Base-by-base conservation (phyloP, 2,797 vertebrate species). In the Chrysocyon brachyurus region DNA sequence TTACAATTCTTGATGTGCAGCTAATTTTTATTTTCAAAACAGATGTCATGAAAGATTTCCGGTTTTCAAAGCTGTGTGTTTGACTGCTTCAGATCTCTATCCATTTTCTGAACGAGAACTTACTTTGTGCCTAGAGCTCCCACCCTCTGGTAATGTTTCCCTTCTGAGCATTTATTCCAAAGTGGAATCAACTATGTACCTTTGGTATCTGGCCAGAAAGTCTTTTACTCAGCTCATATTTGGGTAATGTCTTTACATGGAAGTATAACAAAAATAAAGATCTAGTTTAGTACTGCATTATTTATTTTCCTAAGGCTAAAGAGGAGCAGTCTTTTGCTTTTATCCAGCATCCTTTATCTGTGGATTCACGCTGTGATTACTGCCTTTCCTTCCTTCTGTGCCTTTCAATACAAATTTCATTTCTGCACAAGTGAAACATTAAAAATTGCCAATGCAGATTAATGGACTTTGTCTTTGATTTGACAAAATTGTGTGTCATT, bases 381-480 rank as follows among this genome's bases (percentile, higher is more conserved):
- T 97, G 96, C 97, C 97, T 97, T 97, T 95, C 90, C 94, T 97
- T 96, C 94, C 94, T 96, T 92, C 96, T 95, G 97, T 98, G 98
- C 98, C 98, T 98, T 98, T 97, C 84, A 96, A 94, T 92, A 86
- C 73, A 91, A 63, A 94, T 88, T 98, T 97, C 78, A 95, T 85
- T 96, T 97, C 94, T 95, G 94, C 95, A 97, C 96, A 97, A 95
- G 66, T 95, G 86, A 98, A 94, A 94, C 87, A 98, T 98, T 97
- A 98, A 98, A 98, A 96, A 77, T 96, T 63, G 94, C 89, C 96
- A 89, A 82, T 78, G 90, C 54, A 94, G 54, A 87, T 93, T 77
- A 57, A 79, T 66, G 49, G 97, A 6, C 28, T 90, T 90, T 94
- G 93, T 97, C 88, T 90, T 96, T 91, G 75, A 56, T 97, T 93